Evolutionary conservation across 2,797 vertebrate species (phyloP).

Genomic region (Mormyrops attenuatus): DNA sequence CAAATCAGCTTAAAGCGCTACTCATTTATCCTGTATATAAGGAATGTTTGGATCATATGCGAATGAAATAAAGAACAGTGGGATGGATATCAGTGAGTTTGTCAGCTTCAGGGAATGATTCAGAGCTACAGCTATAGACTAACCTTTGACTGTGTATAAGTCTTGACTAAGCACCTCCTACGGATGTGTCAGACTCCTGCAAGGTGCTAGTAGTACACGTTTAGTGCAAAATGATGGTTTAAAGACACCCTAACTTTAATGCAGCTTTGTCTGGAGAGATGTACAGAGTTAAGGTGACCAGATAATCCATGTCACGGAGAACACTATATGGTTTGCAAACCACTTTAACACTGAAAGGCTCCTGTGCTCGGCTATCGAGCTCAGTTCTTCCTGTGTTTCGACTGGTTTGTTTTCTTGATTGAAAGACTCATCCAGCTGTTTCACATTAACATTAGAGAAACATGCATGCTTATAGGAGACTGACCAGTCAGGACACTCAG

Average conservation of each 20-base stretch:
- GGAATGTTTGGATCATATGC: not conserved
- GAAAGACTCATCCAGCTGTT: not conserved
- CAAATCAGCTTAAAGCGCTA: not conserved
- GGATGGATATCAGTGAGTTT: not conserved
- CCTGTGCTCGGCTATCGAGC: not conserved
- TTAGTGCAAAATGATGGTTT: not conserved
- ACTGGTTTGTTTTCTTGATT: not conserved
- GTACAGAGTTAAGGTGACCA: not conserved
- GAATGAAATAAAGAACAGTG: not conserved
- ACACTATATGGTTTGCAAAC: not conserved
- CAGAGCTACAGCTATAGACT: not conserved
- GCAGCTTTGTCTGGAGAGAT: not conserved
- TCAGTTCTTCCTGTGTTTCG: not conserved
- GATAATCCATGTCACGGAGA: not conserved
- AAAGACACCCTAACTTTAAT: not conserved
- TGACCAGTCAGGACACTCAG: not conserved
- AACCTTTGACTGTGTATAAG: not conserved
- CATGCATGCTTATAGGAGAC: not conserved
- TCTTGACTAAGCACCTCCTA: not conserved
- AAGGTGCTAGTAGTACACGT: not conserved
- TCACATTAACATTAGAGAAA: not conserved
- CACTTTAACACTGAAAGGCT: not conserved
- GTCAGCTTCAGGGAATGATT: not conserved
- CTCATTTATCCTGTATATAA: not conserved
- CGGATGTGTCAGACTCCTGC: not conserved